A percentile compares a stretch with the other conserved stretches of the same genome.
Conservation (phyloP, 2,113 vertebrate genomes). For the Balaenoptera acutorostrata region DNA sequence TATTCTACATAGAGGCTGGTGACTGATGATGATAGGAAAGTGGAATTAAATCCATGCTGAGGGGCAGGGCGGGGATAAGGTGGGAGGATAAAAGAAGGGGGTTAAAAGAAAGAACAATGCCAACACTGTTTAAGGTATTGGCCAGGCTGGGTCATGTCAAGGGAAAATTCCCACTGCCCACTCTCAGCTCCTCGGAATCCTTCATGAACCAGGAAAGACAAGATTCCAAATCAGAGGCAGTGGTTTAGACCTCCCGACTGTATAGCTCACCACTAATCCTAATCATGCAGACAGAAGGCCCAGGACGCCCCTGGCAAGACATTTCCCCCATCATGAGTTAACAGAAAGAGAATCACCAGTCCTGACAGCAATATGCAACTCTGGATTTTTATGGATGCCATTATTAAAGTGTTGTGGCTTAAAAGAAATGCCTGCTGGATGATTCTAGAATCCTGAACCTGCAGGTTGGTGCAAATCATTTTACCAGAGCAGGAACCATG, state of each 20-base stretch:
- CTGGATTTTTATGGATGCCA: not conserved
- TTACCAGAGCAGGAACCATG: not conserved
- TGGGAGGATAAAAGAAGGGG: not conserved
- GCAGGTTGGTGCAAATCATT: not conserved
- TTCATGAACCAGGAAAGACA: not conserved
- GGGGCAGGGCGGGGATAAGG: rapidly evolving
- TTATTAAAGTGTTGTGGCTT: not conserved
- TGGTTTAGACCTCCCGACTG: not conserved
- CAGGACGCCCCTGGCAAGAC: not conserved
- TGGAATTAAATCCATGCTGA: not conserved
- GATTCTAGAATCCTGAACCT: not conserved
- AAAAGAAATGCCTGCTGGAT: not conserved
- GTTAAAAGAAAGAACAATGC: not conserved
- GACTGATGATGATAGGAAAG: not conserved
- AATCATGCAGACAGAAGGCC: not conserved
- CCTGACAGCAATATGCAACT: not conserved
- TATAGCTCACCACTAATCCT: not conserved
- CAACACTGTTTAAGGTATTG: not conserved
- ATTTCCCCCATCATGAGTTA: not conserved
- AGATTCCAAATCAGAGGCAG: not conserved
- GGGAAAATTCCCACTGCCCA: not conserved
- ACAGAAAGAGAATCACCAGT: not conserved
- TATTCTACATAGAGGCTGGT: not conserved
- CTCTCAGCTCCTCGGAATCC: not conserved
- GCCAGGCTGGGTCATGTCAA: not conserved